Percentiles rank a stretch among this genome's conserved stretches.
Conservation (phyloP, 1,140 invertebrate species). For the Zelostemma sp. region DNA sequence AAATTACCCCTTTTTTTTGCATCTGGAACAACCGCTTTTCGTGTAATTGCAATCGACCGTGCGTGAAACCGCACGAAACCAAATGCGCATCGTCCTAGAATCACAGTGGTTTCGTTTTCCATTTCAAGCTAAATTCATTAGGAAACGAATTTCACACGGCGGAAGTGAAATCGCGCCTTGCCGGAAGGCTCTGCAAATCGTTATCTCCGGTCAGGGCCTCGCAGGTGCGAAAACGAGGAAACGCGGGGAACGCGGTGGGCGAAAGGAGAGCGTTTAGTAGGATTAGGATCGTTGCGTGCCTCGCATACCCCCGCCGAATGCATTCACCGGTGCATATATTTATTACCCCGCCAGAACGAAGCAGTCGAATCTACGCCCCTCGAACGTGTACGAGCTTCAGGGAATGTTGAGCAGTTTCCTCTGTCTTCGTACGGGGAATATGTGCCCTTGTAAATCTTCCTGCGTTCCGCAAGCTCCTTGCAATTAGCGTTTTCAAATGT, state of each 20-base stretch:
- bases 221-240: constrained; percentile 42
- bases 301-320: constrained; percentile 11
- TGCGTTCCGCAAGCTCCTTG: too few species aligned
- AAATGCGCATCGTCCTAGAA: too few species aligned
- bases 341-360: background rate
- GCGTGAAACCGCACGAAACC: too few species aligned
- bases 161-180: constrained; percentile 43
- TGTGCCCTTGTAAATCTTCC: too few species aligned
- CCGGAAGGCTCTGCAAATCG: constrained; percentile 25
- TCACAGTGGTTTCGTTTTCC: background rate
- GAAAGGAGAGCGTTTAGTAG: constrained; percentile 31
- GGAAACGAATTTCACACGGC: constrained; percentile 8
- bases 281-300: constrained; percentile 37
- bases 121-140: constrained; percentile 4
- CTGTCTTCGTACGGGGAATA: too few species aligned
- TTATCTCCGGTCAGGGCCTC: constrained; percentile 36
- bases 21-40: too few species aligned
- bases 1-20: too few species aligned
- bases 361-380: background rate
- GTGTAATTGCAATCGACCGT: too few species aligned
- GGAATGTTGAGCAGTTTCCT: too few species aligned
- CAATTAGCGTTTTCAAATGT: too few species aligned
- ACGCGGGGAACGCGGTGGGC: constrained; percentile 21
- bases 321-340: background rate
- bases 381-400: background rate